A percentile compares a stretch with the other conserved stretches of the same genome.
Conservation (phyloP, 2,797 vertebrate genomes). For the Adrianichthys oophorus region DNA sequence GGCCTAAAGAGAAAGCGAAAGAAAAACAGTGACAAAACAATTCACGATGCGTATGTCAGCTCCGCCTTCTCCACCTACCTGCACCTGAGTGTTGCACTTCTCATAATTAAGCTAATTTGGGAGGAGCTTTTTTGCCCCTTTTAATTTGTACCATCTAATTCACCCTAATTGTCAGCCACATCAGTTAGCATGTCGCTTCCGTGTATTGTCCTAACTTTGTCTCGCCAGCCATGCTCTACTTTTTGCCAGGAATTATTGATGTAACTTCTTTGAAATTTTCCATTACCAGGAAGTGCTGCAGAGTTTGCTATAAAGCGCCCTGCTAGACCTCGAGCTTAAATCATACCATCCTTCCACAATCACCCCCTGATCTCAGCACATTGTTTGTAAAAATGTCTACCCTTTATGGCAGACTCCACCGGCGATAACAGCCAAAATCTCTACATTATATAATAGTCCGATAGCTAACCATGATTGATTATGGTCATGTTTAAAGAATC, state of each 20-base stretch:
- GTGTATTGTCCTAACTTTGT: constrained; percentile 54
- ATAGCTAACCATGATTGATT: constrained; percentile 34
- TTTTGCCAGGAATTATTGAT: constrained; percentile 40
- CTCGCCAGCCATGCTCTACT: constrained; percentile 30
- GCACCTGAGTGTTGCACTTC: constrained; percentile 79
- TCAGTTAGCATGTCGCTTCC: constrained; percentile 66
- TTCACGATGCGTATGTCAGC: constrained; percentile 83
- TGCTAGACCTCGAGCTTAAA: constrained; percentile 28
- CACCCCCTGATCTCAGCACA: constrained; percentile 31
- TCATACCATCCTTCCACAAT: constrained; percentile 19
- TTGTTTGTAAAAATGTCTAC: constrained; percentile 21
- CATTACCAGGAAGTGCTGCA: constrained; percentile 18
- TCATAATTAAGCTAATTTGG: constrained; percentile 79
- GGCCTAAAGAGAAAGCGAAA: constrained; percentile 98
- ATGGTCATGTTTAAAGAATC: constrained; percentile 36
- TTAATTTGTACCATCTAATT: constrained; percentile 69
- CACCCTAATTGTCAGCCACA: constrained; percentile 24
- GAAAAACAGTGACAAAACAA: constrained; percentile 92
- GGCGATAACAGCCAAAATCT: constrained; percentile 21
- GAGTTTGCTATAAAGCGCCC: constrained; percentile 11
- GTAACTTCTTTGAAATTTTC: constrained; percentile 23
- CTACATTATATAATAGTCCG: constrained; percentile 25
- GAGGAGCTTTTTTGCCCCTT: constrained; percentile 77
- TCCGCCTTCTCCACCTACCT: constrained; percentile 79
- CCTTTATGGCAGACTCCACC: constrained; percentile 17